phyloP scores from a whole-genome alignment of 2,888 invertebrate species.

The Hedychridium roseum region DNA sequence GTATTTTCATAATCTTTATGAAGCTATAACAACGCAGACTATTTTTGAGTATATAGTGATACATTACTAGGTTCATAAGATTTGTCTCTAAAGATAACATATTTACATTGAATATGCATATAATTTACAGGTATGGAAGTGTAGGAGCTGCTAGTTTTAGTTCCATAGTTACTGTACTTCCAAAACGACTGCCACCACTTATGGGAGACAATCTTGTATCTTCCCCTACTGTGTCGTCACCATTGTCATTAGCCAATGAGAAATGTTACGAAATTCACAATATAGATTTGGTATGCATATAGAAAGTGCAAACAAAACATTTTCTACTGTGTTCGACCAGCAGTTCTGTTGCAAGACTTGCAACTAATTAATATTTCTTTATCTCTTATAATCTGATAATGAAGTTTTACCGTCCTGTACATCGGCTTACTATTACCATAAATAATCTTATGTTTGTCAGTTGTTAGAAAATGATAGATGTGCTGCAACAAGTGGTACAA shows the following conservation, averaged over 20 bases:
- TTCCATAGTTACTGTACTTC: constrained; percentile 33
- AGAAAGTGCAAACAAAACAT: no score
- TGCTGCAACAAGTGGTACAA: constrained; percentile 8
- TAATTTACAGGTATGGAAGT: constrained; percentile 42
- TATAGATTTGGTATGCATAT: constrained; percentile 41
- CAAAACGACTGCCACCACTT: constrained; percentile 38
- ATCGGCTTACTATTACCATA: no score
- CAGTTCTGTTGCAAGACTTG: no score
- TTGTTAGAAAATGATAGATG: constrained; percentile 23
- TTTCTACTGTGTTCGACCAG: no score
- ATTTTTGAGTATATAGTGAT: background rate
- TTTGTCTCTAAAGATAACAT: background rate
- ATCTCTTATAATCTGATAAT: no score
- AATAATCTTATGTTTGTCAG: constrained; percentile 18
- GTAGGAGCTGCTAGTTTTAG: constrained; percentile 32
- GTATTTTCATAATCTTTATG: background rate
- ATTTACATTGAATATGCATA: background rate
- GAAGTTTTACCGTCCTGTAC: no score
- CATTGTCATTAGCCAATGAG: constrained; percentile 27
- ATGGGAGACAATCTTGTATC: constrained; percentile 26
- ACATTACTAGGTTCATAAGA: no score
- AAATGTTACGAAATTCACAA: constrained; percentile 42
- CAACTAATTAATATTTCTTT: no score
- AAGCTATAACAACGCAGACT: background rate
- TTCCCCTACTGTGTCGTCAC: constrained; percentile 16